A percentile compares a stretch with the other conserved stretches of the same genome.
phyloP scores from a whole-genome alignment of 2,113 vertebrate species.

The Galeopterus variegatus region DNA sequence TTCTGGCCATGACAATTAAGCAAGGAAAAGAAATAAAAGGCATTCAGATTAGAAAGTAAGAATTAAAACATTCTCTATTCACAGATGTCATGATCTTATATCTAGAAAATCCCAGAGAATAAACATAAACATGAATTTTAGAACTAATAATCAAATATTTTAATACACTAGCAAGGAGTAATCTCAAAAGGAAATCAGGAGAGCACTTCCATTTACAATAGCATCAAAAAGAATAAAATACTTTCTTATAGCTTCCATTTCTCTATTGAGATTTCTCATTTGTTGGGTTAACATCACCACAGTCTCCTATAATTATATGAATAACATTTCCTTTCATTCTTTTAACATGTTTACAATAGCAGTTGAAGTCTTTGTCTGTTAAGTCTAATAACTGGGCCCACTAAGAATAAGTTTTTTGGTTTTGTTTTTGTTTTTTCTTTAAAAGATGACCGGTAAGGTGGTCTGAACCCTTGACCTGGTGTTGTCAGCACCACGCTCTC shows the following conservation, averaged over 20 bases:
- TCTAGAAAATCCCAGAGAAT: background rate
- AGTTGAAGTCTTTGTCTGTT: background rate
- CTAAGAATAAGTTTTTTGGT: background rate
- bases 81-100: background rate
- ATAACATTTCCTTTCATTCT: background rate
- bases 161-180: background rate
- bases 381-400: background rate
- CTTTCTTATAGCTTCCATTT: background rate
- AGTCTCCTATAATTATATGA: background rate
- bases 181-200: background rate
- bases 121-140: background rate
- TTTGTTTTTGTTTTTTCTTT: no score
- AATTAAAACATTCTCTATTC: background rate
- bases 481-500: no score
- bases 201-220: background rate
- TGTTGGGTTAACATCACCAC: background rate
- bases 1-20: background rate
- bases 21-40: slow-evolving; percentile 42
- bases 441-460: no score
- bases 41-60: background rate
- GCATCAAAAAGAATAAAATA: background rate
- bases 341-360: background rate
- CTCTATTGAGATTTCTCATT: background rate
- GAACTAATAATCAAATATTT: background rate
- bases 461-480: no score